phyloP scores from a whole-genome alignment of 2,888 invertebrate genomes.

The Microchrysa polita region DNA sequence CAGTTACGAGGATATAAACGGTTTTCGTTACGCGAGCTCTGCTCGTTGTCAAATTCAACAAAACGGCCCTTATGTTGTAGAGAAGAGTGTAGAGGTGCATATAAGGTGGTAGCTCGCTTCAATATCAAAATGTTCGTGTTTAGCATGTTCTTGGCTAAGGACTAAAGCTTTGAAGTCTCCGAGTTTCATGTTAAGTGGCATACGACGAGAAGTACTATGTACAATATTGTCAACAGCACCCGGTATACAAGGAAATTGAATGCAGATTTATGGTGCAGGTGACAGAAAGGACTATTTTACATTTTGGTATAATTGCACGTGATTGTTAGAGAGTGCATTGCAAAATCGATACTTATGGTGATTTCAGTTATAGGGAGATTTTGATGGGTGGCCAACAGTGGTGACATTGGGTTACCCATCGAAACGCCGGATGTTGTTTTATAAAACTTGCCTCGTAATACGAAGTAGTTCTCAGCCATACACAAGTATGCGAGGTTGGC shows the following conservation, averaged over 20 bases:
- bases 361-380: neutral
- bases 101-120: constrained; percentile 13
- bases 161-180: constrained; percentile 16
- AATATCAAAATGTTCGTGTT: constrained; percentile 11
- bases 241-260: constrained; percentile 28
- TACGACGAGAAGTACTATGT: neutral
- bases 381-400: too few relatives aligned
- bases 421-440: too few relatives aligned
- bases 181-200: constrained; percentile 22
- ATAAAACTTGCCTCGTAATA: too few relatives aligned
- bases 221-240: constrained; percentile 32
- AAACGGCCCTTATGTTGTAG: neutral
- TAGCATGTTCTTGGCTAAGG: constrained; percentile 20
- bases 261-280: constrained; percentile 24
- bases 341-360: neutral
- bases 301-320: constrained; percentile 3
- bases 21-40: constrained; percentile 20
- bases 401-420: too few relatives aligned
- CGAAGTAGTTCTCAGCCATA: too few relatives aligned
- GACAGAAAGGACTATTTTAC: constrained; percentile 7
- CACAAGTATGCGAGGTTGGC: too few relatives aligned
- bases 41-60: neutral
- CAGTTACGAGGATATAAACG: constrained; percentile 30
- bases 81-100: neutral
- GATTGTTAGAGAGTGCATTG: neutral